Evolutionary conservation across 2,888 invertebrate genomes (phyloP).

Genomic region (Panzeria rudis): DNA sequence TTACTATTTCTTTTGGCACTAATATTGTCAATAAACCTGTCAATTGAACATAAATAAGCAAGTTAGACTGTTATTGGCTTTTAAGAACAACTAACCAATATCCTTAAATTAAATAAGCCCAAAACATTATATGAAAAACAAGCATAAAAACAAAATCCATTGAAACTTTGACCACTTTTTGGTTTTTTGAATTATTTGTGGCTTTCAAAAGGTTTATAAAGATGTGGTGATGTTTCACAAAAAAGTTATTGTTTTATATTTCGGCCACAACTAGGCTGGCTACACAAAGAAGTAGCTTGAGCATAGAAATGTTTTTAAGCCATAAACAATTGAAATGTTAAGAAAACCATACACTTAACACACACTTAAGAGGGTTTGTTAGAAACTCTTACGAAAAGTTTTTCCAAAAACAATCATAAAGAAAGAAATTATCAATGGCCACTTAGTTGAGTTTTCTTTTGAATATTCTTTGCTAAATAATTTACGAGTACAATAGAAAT

Average conservation of each 20-base stretch:
- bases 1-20: not conserved
- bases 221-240: not conserved
- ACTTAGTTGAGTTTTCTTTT: slow-evolving; percentile 31
- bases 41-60: slow-evolving; percentile 1
- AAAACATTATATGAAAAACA: not conserved
- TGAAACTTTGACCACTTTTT: slow-evolving; percentile 45
- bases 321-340: slow-evolving; percentile 34
- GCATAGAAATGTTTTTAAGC: slow-evolving; percentile 13
- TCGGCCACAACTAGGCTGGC: slow-evolving; percentile 49
- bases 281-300: slow-evolving; percentile 6
- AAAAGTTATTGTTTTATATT: slow-evolving; percentile 30
- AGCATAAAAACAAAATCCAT: slow-evolving; percentile 7
- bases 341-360: slow-evolving; percentile 37
- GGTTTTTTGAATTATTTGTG: slow-evolving; percentile 22
- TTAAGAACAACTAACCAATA: not conserved
- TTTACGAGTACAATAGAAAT: slow-evolving; percentile 15
- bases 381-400: slow-evolving; percentile 19
- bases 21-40: not conserved
- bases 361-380: slow-evolving; percentile 36
- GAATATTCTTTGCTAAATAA: slow-evolving; percentile 10
- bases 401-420: slow-evolving; percentile 29
- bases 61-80: not conserved
- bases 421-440: slow-evolving; percentile 35
- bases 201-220: slow-evolving; percentile 35
- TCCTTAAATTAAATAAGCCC: not conserved